phyloP scores from a whole-genome alignment of 2,113 vertebrate genomes.

The Gobius niger region DNA sequence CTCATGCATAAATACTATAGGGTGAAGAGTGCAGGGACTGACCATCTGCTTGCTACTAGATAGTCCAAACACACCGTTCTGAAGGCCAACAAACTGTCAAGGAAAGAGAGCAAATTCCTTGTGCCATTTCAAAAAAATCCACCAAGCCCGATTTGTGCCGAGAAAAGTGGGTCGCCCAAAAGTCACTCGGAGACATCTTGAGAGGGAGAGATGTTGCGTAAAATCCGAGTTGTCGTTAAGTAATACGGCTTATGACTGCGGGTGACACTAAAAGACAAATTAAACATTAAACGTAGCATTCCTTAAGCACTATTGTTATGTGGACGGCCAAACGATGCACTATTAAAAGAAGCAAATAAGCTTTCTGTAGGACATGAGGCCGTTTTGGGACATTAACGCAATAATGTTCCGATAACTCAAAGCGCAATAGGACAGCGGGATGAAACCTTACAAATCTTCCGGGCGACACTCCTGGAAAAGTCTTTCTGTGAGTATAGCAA shows the following conservation, averaged over 20 bases:
- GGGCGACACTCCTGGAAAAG: conserved; percentile 21
- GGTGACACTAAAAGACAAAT: conserved; percentile 23
- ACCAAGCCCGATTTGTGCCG: conserved; percentile 17
- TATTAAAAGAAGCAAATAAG: neutral
- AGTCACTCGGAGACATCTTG: conserved; percentile 21
- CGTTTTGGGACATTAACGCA: neutral
- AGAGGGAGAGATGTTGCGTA: conserved; percentile 27
- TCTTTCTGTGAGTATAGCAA: conserved; percentile 29
- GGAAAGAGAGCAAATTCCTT: conserved; percentile 28
- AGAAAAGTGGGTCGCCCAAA: conserved; percentile 36
- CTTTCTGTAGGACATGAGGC: neutral
- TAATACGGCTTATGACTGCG: conserved; percentile 3
- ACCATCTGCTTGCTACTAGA: conserved; percentile 46
- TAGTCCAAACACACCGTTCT: conserved; percentile 22
- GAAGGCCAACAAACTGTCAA: conserved; percentile 44
- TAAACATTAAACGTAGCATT: conserved; percentile 6
- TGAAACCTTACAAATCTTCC: conserved; percentile 20
- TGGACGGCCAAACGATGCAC: neutral
- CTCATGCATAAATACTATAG: conserved; percentile 14
- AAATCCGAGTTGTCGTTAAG: conserved; percentile 18
- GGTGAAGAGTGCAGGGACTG: conserved; percentile 29
- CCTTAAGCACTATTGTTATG: neutral
- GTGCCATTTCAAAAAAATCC: conserved; percentile 27
- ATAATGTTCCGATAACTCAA: neutral
- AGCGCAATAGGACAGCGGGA: neutral